These are phyloP conservation scores for Tipula helvola DNA, from an alignment of 2,888 invertebrate species.

Conservation along the genomic window DNA sequence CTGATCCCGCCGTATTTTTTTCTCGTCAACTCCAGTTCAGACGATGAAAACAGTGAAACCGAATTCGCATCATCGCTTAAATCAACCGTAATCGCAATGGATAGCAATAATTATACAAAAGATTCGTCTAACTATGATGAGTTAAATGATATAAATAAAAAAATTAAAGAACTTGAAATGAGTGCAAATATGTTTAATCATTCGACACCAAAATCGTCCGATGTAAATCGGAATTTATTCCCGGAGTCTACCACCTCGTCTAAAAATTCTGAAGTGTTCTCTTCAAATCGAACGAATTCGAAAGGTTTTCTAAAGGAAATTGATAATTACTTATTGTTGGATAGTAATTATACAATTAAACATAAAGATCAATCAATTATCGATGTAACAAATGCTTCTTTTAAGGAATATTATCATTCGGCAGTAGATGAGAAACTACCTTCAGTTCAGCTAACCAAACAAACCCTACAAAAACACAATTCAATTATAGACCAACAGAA, in stretches of 20 bases:
- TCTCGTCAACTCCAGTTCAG: slow-evolving; percentile 38
- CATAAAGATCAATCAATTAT: background rate
- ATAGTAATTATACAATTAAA: background rate
- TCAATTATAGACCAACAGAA: background rate
- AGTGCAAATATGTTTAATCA: slow-evolving; percentile 15
- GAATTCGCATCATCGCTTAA: background rate
- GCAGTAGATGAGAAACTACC: background rate
- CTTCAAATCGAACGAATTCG: slow-evolving; percentile 10
- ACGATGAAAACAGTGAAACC: slow-evolving; percentile 14
- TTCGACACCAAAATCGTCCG: slow-evolving; percentile 28
- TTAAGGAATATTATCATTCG: background rate
- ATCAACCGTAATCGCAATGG: background rate
- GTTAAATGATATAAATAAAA: background rate
- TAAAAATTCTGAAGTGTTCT: background rate
- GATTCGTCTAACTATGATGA: background rate
- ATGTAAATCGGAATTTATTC: background rate
- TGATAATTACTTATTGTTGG: slow-evolving; percentile 25
- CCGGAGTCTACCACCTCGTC: background rate
- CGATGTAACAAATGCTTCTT: background rate
- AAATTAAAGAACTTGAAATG: background rate
- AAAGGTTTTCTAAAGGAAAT: slow-evolving; percentile 28
- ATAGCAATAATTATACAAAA: background rate
- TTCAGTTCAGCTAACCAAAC: background rate
- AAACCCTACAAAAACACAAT: background rate
- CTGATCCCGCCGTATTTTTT: slow-evolving; percentile 69